Evolutionary conservation across 2,888 invertebrate species (phyloP).

Genomic region (Cremastobaeus sp.): DNA sequence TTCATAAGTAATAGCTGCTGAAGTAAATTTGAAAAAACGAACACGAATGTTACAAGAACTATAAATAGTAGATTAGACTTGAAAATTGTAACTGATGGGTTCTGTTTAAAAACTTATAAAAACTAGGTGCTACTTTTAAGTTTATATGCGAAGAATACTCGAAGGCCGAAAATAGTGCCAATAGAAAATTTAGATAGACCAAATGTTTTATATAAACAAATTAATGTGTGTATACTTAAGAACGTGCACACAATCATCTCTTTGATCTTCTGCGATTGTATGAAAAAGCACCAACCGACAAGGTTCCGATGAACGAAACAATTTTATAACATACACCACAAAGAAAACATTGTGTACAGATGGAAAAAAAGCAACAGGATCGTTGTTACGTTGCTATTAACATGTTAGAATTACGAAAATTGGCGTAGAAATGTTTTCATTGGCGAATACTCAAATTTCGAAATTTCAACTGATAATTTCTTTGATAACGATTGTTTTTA

Average conservation of each 20-base stretch:
- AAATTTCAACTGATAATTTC: not conserved
- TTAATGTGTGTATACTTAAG: slow-evolving; percentile 41
- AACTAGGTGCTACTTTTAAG: slow-evolving; percentile 47
- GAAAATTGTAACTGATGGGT: no score
- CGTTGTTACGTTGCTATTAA: slow-evolving; percentile 9
- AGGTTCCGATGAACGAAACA: slow-evolving; percentile 2
- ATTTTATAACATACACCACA: slow-evolving; percentile 5
- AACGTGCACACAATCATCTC: slow-evolving; percentile 5
- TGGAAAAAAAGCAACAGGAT: not conserved
- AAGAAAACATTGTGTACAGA: slow-evolving; percentile 20
- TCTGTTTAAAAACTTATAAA: slow-evolving; percentile 16
- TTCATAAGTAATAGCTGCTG: no score
- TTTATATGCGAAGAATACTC: slow-evolving; percentile 44
- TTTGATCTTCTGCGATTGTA: slow-evolving; percentile 25
- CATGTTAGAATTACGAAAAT: not conserved
- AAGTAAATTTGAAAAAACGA: slow-evolving; percentile 1
- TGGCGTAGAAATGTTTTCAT: not conserved
- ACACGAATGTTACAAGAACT: slow-evolving; percentile 40
- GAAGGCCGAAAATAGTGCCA: slow-evolving; percentile 25
- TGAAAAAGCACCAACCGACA: slow-evolving; percentile 30
- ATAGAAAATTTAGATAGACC: slow-evolving; percentile 46
- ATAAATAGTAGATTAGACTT: no score
- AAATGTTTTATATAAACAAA: slow-evolving; percentile 45
- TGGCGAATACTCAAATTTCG: not conserved
- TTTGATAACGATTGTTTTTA: no score